phyloP scores from a whole-genome alignment of 1,140 invertebrate genomes.

The Laodelphax striatellus region DNA sequence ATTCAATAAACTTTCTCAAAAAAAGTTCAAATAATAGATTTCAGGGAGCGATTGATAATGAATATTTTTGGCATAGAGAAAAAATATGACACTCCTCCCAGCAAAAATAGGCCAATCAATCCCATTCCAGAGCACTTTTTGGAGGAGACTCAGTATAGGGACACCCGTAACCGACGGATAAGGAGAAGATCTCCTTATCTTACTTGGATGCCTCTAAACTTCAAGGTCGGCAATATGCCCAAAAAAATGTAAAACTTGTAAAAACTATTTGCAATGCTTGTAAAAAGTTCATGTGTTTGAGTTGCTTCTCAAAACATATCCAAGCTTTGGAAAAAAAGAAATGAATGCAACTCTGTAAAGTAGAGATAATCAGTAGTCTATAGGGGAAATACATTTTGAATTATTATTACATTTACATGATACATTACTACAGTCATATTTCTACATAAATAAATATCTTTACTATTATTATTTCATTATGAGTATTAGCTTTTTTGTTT shows the following conservation, averaged over 20 bases:
- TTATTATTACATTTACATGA: too few species aligned
- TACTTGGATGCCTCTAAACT: neutral
- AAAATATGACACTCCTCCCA: neutral
- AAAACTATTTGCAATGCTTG: neutral
- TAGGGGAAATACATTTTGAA: too few species aligned
- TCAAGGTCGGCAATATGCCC: neutral
- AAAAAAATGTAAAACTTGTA: neutral
- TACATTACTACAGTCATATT: too few species aligned
- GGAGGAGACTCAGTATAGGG: neutral
- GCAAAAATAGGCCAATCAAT: neutral
- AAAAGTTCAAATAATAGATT: constrained; percentile 5
- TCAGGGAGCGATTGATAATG: constrained; percentile 5
- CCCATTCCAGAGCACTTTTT: neutral
- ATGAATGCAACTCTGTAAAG: too few species aligned
- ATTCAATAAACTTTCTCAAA: constrained; percentile 6
- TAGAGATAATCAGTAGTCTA: too few species aligned
- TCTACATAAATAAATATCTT: too few species aligned
- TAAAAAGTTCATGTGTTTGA: neutral
- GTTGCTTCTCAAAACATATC: neutral
- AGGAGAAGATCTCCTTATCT: neutral
- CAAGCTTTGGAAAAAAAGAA: too few species aligned
- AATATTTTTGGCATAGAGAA: neutral
- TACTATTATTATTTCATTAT: too few species aligned
- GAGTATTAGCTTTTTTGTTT: too few species aligned
- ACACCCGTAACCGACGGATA: neutral